Evolutionary conservation across 2,113 vertebrate species (phyloP).

Genomic region (Macrotis lagotis): DNA sequence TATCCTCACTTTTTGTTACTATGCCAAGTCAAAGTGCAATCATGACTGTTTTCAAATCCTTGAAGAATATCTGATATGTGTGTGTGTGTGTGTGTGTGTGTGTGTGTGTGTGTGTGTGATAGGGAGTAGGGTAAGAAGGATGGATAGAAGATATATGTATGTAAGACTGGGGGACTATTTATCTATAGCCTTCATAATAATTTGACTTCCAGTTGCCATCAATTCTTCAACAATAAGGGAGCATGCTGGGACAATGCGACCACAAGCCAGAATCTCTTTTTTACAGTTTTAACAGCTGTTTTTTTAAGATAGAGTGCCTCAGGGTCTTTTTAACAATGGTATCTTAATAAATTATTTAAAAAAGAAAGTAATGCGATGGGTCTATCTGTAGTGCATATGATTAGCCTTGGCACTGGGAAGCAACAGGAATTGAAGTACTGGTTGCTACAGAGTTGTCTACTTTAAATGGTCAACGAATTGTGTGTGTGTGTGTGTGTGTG

Average conservation of each 20-base stretch:
- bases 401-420: slow-evolving; percentile 20
- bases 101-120: not conserved
- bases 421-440: not conserved
- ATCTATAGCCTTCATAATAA: not conserved
- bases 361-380: slow-evolving; percentile 58
- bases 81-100: not conserved
- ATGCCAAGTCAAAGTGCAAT: not conserved
- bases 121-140: not conserved
- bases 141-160: not conserved
- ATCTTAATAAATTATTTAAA: slow-evolving; percentile 67
- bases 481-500: not conserved
- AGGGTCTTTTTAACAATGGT: slow-evolving; percentile 59
- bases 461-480: slow-evolving; percentile 20
- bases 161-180: not conserved
- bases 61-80: not conserved
- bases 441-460: not conserved
- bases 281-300: slow-evolving; percentile 31
- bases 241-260: not conserved
- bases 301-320: slow-evolving; percentile 39
- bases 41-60: slow-evolving; percentile 15
- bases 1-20: not conserved
- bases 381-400: slow-evolving; percentile 34
- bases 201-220: slow-evolving; percentile 16
- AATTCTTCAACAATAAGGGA: not conserved
- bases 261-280: not conserved